Conservation (phyloP, 1,140 invertebrate genomes). For the Cotesia glomerata region DNA sequence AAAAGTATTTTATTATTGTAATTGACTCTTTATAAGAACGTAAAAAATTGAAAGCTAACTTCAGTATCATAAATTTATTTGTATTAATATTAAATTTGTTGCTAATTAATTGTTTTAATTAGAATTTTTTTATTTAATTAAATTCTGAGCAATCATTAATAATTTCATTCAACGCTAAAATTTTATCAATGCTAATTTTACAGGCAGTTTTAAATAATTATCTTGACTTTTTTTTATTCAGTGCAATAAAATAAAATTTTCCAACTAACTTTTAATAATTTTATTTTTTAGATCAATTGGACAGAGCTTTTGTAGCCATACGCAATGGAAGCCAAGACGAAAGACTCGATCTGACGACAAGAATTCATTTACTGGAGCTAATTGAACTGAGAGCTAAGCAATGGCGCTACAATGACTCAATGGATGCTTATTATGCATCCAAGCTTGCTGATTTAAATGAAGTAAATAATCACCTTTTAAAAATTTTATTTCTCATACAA, state of each 20-base stretch:
- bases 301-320: constrained; percentile 80
- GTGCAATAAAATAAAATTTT: neutral
- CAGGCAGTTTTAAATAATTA: too few species aligned
- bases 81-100: too few species aligned
- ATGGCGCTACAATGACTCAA: constrained; percentile 81
- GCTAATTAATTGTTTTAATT: too few species aligned
- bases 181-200: too few species aligned
- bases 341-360: constrained; percentile 77
- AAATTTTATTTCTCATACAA: constrained; percentile 4
- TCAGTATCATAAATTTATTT: too few species aligned
- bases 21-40: too few species aligned
- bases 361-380: constrained; percentile 84
- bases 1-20: neutral
- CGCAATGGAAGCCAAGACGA: constrained; percentile 84
- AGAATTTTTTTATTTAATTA: too few species aligned
- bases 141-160: too few species aligned
- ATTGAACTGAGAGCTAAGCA: constrained; percentile 87
- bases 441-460: constrained; percentile 75
- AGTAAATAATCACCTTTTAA: constrained; percentile 56
- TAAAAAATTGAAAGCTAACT: too few species aligned
- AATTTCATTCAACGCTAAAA: too few species aligned
- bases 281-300: constrained; percentile 66
- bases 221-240: too few species aligned
- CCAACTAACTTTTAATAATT: constrained; percentile 16
- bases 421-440: constrained; percentile 82